These are phyloP conservation scores for Axis porcinus DNA, from an alignment of 2,113 vertebrate genomes.

Conservation along the genomic window DNA sequence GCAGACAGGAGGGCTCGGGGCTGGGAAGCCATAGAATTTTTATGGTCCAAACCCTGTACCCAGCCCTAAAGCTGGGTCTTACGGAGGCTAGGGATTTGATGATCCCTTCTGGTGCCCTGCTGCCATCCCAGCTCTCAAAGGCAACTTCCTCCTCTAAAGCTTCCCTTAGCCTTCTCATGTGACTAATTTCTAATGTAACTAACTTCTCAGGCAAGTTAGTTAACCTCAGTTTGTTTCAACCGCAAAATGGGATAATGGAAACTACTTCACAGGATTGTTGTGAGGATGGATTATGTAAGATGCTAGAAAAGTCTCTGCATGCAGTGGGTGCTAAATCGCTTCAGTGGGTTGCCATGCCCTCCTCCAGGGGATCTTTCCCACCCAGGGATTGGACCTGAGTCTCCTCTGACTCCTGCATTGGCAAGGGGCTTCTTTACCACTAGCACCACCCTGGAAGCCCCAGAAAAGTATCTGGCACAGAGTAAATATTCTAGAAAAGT, in stretches of 20 bases:
- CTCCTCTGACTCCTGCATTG: background rate
- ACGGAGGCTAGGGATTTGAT: background rate
- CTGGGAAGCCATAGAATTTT: background rate
- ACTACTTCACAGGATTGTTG: background rate
- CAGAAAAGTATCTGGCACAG: background rate
- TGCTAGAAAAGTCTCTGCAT: background rate
- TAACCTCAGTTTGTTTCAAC: background rate
- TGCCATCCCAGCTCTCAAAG: background rate
- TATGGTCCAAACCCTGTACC: background rate
- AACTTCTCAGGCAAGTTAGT: background rate
- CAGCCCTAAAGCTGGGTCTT: background rate
- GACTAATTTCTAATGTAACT: background rate
- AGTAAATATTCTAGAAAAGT: background rate
- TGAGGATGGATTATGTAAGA: background rate
- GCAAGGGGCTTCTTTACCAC: background rate
- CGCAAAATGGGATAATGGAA: background rate
- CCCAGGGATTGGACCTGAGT: background rate
- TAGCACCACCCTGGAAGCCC: background rate
- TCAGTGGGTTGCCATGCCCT: background rate
- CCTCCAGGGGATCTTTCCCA: background rate
- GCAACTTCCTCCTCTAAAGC: background rate
- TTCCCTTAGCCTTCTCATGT: background rate
- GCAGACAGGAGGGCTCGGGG: background rate
- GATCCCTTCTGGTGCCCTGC: background rate
- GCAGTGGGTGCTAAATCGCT: background rate